These are phyloP conservation scores for Vespertilio murinus DNA, from an alignment of 2,797 vertebrate genomes.

Conservation along the genomic window DNA sequence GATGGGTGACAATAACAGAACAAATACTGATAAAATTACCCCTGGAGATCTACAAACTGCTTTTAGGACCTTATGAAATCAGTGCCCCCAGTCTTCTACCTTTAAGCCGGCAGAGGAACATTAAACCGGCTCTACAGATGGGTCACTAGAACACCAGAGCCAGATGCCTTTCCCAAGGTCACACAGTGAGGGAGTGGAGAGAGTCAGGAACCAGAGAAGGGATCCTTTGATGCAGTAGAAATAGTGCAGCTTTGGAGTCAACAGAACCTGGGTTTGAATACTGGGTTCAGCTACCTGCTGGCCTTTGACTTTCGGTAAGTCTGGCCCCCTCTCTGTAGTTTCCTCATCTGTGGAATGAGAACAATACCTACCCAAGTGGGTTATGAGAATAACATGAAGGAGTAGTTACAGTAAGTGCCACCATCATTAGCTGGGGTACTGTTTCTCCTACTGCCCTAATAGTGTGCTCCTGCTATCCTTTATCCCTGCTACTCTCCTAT, in stretches of 20 bases:
- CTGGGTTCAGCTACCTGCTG: not conserved
- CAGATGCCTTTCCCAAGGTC: not conserved
- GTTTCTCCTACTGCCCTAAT: not conserved
- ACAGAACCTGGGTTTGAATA: not conserved
- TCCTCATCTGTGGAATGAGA: slow-evolving; percentile 21
- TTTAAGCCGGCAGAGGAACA: not conserved
- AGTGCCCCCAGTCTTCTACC: not conserved
- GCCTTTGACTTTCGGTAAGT: not conserved
- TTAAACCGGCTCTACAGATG: not conserved
- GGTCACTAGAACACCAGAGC: not conserved
- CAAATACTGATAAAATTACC: not conserved
- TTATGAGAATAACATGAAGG: not conserved
- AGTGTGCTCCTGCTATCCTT: not conserved
- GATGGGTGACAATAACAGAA: not conserved
- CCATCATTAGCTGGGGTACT: not conserved
- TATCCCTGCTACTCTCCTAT: not conserved
- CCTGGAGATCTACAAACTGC: not conserved
- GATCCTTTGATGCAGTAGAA: not conserved
- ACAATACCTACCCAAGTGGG: not conserved
- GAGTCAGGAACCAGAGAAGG: not conserved
- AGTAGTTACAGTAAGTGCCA: not conserved
- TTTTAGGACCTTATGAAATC: slow-evolving; percentile 11
- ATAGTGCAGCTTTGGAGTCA: not conserved
- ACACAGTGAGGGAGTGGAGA: not conserved
- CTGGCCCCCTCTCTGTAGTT: not conserved